Evolutionary conservation across 1,140 invertebrate species (phyloP).

Genomic region (Leptinotarsa undecemlineata): DNA sequence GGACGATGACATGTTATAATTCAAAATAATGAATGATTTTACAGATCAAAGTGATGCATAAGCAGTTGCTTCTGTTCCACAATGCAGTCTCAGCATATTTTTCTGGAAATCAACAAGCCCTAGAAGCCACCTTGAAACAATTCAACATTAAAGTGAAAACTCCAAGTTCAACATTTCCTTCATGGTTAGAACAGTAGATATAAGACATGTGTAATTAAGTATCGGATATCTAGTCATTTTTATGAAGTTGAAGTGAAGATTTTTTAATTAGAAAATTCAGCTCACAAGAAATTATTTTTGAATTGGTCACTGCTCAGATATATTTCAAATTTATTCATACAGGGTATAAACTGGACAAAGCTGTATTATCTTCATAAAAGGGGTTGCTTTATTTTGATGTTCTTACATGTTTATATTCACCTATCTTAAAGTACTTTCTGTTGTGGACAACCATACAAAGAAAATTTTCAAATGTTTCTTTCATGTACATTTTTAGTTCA

Average conservation of each 20-base stretch:
- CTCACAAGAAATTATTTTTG: not conserved
- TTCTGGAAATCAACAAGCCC: conserved; percentile 88
- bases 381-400: too few relatives aligned
- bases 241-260: not conserved
- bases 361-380: too few relatives aligned
- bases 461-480: too few relatives aligned
- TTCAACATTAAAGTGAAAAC: conserved; percentile 89
- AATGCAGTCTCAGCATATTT: conserved; percentile 97
- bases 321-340: too few relatives aligned
- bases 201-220: not conserved
- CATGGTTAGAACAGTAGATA: conserved; percentile 75
- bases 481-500: too few relatives aligned
- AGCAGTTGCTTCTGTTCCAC: conserved; percentile 92
- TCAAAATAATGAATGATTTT: conserved; percentile 45
- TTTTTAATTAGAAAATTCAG: not conserved
- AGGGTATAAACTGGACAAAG: too few relatives aligned
- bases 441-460: too few relatives aligned
- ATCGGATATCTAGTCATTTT: conserved; percentile 19
- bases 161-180: conserved; percentile 72
- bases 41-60: conserved; percentile 97
- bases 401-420: too few relatives aligned
- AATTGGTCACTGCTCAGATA: not conserved
- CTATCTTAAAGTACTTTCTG: too few relatives aligned
- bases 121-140: conserved; percentile 94
- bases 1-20: too few relatives aligned